Conservation (phyloP, 2,888 invertebrate genomes). For the Euphydryas editha region DNA sequence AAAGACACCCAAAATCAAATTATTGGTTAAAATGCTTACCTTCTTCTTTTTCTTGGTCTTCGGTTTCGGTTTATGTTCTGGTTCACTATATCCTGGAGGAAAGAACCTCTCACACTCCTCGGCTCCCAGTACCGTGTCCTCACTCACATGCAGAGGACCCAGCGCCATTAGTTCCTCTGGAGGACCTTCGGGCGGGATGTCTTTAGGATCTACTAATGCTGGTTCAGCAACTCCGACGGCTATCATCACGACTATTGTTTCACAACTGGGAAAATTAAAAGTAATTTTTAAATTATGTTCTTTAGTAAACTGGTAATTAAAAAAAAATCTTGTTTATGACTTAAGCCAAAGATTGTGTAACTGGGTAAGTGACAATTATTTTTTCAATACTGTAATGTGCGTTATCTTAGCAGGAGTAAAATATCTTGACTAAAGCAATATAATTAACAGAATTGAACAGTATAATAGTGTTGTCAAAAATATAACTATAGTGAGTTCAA, state of each 20-base stretch:
- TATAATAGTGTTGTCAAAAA: too few relatives aligned
- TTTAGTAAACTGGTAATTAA: too few relatives aligned
- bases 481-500: too few relatives aligned
- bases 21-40: constrained; percentile 51
- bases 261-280: constrained; percentile 74
- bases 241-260: constrained; percentile 88
- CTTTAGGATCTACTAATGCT: constrained; percentile 84
- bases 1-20: too few relatives aligned
- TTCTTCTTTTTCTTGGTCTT: constrained; percentile 83
- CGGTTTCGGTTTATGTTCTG: constrained; percentile 70
- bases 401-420: too few relatives aligned
- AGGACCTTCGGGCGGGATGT: constrained; percentile 85
- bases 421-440: too few relatives aligned
- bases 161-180: constrained; percentile 85
- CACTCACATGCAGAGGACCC: constrained; percentile 87
- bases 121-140: constrained; percentile 85
- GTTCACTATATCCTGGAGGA: constrained; percentile 85
- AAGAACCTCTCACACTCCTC: constrained; percentile 87
- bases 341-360: too few relatives aligned
- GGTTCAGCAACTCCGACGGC: constrained; percentile 86
- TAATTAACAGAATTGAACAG: too few relatives aligned
- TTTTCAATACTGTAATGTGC: too few relatives aligned
- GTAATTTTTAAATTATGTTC: not conserved
- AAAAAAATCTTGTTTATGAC: too few relatives aligned
- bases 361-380: too few relatives aligned